These are phyloP conservation scores for Myotis davidii DNA, from an alignment of 2,113 vertebrate genomes.

Conservation along the genomic window DNA sequence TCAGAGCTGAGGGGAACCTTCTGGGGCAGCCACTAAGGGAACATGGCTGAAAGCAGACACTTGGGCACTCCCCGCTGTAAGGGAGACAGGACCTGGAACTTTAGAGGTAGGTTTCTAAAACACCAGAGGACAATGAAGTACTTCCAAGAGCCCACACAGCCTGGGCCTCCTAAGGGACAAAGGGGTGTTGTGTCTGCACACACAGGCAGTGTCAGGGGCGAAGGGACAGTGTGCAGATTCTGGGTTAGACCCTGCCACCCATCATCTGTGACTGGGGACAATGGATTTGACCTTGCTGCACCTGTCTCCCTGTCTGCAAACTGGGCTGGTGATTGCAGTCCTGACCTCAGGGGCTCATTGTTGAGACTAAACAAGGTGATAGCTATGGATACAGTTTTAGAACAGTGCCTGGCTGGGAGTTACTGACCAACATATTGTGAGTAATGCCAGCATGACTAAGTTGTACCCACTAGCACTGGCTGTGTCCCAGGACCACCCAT, in stretches of 20 bases:
- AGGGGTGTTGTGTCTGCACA: neutral
- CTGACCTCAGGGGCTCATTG: neutral
- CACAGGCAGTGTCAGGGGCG: neutral
- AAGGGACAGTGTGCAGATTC: neutral
- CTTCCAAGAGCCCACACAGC: neutral
- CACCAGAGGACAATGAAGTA: neutral
- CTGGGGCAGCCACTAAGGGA: neutral
- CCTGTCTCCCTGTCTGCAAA: neutral
- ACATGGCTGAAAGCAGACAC: neutral
- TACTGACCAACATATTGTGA: too few relatives aligned
- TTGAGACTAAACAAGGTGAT: neutral
- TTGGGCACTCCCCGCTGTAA: neutral
- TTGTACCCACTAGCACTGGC: neutral
- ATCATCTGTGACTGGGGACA: neutral
- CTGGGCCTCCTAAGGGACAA: neutral
- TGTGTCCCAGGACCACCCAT: neutral
- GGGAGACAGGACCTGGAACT: neutral
- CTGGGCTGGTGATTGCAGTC: neutral
- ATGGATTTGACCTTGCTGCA: too few relatives aligned
- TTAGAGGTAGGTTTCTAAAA: neutral
- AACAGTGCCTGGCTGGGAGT: neutral
- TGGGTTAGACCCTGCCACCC: neutral
- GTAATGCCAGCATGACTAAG: rapidly evolving
- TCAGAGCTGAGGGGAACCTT: neutral
- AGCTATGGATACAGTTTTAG: neutral